Base-by-base conservation (phyloP, 2,888 invertebrate species). In the Seira ritae region DNA sequence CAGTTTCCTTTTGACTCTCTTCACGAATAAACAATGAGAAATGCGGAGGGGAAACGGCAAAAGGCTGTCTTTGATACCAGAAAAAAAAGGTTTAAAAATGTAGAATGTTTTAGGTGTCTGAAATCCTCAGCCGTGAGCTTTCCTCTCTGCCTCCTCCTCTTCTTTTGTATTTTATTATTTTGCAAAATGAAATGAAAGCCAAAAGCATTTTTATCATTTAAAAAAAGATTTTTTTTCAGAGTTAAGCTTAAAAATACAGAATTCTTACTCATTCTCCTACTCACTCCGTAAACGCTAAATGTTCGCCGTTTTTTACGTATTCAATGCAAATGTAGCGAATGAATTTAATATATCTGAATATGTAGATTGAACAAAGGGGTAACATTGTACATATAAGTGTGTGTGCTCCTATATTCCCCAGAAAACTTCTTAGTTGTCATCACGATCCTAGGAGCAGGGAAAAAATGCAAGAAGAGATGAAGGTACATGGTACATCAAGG, bases 181-280 rank as follows among this genome's bases (percentile, higher is more conserved):
- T 42, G 6, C 12, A 4, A 4, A 42, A 42, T 42, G 50, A 37
- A 24, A 46, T 50, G 67, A 55, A 19, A 37, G 6, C 23, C 67
- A 46, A 19, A 67, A 67, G 75, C 75, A 76, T 67, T 66, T 73
- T 74, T 74, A 74, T 74, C 66, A 46, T 72, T 74, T 22, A 23
- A 65, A 66, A 66, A n/a, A n/a, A n/a, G n/a, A n/a, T n/a, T n/a
- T n/a, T n/a, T n/a, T n/a, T n/a, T n/a, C n/a, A n/a, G n/a, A n/a
- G n/a, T n/a, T n/a, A n/a, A n/a, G n/a, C n/a, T n/a, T n/a, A n/a
- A n/a, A n/a, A n/a, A n/a, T 4, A 42, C 42, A 42, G 12, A 42
- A n/a, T n/a, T 42, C 12, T 42, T 42, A 8, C 42, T 42, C 42
- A n/a, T 42, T 12, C 12, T 42, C 42, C 42, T 42, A 8, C 42